These are phyloP conservation scores for Oryzias woworae DNA, from an alignment of 2,113 vertebrate genomes.

Conservation along the genomic window DNA sequence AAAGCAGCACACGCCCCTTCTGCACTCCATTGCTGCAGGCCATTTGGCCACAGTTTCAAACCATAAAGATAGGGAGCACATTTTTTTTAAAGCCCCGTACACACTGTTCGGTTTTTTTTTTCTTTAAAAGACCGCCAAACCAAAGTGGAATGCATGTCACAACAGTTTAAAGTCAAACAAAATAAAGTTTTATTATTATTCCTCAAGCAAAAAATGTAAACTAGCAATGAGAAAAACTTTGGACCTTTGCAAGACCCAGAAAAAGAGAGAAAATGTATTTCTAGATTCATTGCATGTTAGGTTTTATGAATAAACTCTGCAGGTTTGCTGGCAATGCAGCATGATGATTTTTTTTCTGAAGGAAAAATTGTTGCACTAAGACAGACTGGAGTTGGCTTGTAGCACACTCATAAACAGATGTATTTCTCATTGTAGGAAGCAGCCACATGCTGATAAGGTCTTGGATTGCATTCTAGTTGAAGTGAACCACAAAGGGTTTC, in stretches of 20 bases:
- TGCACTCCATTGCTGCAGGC: conserved; percentile 51
- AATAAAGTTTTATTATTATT: conserved; percentile 13
- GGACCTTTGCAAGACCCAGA: neutral
- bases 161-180: conserved; percentile 12
- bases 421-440: conserved; percentile 57
- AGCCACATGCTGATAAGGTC: conserved; percentile 53
- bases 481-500: conserved; percentile 58
- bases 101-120: conserved; percentile 19
- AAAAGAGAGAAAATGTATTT: conserved; percentile 4
- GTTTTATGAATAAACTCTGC: neutral
- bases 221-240: too few species aligned
- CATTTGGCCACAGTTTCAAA: conserved; percentile 58
- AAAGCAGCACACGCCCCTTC: conserved; percentile 38
- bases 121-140: conserved; percentile 27
- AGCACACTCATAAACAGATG: conserved; percentile 43
- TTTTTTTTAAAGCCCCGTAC: conserved; percentile 31
- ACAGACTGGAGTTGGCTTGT: conserved; percentile 32
- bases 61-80: conserved; percentile 22
- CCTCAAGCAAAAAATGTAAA: too few species aligned
- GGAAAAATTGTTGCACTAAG: conserved; percentile 9
- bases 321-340: conserved; percentile 11
- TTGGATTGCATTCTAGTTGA: conserved; percentile 50
- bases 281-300: conserved; percentile 12
- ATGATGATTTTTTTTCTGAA: conserved; percentile 2
- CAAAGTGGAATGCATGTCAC: conserved; percentile 21